Conservation (phyloP, 2,888 invertebrate species). For the Frankliniella intonsa region DNA sequence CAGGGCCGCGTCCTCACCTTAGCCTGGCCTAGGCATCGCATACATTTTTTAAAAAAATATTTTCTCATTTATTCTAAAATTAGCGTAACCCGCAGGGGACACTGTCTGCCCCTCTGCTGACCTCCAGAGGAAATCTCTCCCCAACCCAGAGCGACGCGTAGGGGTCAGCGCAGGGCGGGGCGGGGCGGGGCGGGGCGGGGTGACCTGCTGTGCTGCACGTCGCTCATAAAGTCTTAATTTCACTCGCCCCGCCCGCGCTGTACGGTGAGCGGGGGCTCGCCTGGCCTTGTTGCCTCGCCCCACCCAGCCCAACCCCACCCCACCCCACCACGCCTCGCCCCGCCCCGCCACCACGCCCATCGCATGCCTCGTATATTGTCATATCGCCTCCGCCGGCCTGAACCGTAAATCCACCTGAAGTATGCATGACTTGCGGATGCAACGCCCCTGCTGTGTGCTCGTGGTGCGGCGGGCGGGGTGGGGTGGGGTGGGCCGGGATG, state of each 20-base stretch:
- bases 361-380: not conserved
- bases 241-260: not conserved
- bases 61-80: no score
- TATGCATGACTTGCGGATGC: constrained; percentile 16
- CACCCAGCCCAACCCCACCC: not conserved
- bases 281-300: no score
- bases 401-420: not conserved
- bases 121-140: no score
- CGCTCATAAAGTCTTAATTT: no score
- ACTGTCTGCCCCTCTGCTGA: no score
- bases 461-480: not conserved
- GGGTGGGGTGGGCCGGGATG: not conserved
- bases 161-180: not conserved
- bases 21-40: no score
- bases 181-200: no score
- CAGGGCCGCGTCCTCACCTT: no score
- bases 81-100: no score
- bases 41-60: no score
- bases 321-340: not conserved
- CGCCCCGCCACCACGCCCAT: not conserved
- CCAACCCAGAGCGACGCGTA: not conserved
- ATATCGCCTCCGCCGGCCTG: constrained; percentile 2
- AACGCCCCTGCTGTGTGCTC: not conserved
- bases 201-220: no score
- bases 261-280: not conserved